Evolutionary conservation across 2,113 vertebrate species (phyloP).

Genomic region (Urocitellus parryii): DNA sequence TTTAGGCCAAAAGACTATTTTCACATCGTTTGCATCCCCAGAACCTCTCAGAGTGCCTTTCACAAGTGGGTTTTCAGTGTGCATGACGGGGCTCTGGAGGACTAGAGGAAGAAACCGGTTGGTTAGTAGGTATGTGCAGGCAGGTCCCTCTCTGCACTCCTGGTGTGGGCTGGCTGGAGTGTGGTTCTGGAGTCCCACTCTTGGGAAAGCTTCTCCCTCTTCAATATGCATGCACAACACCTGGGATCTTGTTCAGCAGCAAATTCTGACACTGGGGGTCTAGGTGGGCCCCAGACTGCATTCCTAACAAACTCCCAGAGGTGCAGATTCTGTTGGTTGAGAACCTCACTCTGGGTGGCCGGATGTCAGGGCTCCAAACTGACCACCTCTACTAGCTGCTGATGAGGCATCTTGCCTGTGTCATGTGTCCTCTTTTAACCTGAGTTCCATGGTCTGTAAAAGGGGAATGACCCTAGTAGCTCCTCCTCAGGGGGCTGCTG

Average conservation of each 20-base stretch:
- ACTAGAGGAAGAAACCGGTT: not conserved
- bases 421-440: not conserved
- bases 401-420: not conserved
- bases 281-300: too few species aligned
- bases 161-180: accelerated
- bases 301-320: not conserved
- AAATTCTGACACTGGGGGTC: not conserved
- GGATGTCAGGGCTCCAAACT: too few species aligned
- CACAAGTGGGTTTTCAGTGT: accelerated
- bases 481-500: not conserved
- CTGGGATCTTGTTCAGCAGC: not conserved
- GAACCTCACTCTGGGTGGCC: not conserved
- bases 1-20: not conserved
- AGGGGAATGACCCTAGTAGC: not conserved
- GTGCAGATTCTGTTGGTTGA: not conserved
- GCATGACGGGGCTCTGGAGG: accelerated
- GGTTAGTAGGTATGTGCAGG: accelerated
- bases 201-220: not conserved
- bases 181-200: too few species aligned
- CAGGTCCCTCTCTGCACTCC: too few species aligned
- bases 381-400: too few species aligned
- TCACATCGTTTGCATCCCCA: too few species aligned
- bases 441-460: not conserved
- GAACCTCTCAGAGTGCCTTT: accelerated
- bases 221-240: not conserved